Percentiles rank a stretch among this genome's conserved stretches.
Evolutionary conservation across 2,113 vertebrate genomes (phyloP).

Genomic region (Formicarius rufipectus): DNA sequence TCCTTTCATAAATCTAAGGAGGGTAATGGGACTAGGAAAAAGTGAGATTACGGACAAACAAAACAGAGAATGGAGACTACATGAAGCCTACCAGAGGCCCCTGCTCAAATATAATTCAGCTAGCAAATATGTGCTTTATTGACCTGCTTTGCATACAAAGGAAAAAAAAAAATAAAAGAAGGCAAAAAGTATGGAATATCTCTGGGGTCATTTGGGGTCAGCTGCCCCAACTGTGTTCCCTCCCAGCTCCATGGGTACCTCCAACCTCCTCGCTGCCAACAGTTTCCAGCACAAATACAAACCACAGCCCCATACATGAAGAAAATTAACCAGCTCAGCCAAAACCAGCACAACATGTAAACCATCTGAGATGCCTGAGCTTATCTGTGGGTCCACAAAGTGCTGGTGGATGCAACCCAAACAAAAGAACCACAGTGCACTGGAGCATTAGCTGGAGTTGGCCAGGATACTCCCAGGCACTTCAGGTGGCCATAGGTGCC

Average conservation of each 20-base stretch:
- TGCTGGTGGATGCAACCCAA: not conserved
- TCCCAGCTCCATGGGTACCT: too few relatives aligned
- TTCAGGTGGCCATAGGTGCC: not conserved
- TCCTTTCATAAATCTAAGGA: not conserved
- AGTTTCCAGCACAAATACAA: too few relatives aligned
- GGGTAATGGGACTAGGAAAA: not conserved
- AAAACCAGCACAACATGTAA: not conserved
- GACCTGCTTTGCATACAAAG: not conserved
- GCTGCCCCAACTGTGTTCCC: too few relatives aligned
- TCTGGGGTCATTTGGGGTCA: too few relatives aligned
- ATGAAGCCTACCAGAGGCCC: not conserved
- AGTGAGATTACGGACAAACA: not conserved
- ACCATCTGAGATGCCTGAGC: accelerated
- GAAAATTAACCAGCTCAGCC: not conserved
- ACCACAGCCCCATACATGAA: too few relatives aligned
- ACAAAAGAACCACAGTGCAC: not conserved
- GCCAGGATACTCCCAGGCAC: too few relatives aligned
- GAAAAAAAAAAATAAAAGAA: not conserved
- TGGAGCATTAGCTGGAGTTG: not conserved
- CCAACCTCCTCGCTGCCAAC: too few relatives aligned
- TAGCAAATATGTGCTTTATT: not conserved
- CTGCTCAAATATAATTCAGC: not conserved
- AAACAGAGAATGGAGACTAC: not conserved
- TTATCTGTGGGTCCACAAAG: not conserved
- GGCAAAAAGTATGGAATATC: not conserved